Base-by-base conservation (phyloP, 1,140 invertebrate species). In the Brachystomella parvula region DNA sequence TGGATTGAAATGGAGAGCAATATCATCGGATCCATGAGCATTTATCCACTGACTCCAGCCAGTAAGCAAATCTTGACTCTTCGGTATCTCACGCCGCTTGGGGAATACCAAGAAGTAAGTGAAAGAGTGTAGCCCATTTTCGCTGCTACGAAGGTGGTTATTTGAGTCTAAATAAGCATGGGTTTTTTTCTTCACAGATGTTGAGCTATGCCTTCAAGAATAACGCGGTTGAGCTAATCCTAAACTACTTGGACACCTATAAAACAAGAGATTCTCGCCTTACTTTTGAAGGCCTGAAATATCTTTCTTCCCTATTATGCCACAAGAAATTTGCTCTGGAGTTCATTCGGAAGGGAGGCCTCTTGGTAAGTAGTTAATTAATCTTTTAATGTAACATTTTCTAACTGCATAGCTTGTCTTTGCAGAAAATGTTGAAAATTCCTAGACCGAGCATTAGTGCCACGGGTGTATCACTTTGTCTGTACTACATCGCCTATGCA, bases 301-400 rank as follows among this genome's bases (percentile, higher is more conserved):
- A 96, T 79, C 80, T 98, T 2, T 89, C 93, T 0, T 89, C 94
- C 1, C 77, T 98, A 49, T 81, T 98, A 0, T 97, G 94, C 74
- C 95, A 98, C 77, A 98, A 97, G 78, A 98, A 97, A 77, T 97
- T 98, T 81, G 92, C 92, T 0, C 86, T 96, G 12, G 94, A 98
- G 77, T 98, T 98, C 78, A 85, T 98, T 17, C 85, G 87, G 63
- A 83, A 86, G 72, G 87, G 87, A 44, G 94, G 94, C 2, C 76
- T 97, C 53, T 87, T 91, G 80, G 85, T 85, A 66, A 74, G 74
- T 24, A 19, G 26, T 0, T 31, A 3, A 35, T 47, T 9, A 49
- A 47, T 65, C 3, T 61, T 60, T 24, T 12, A 65, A 33, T 33
- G 12, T 61, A 61, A 17, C 19, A 15, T 9, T 28, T 6, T 33